Evolutionary conservation across 2,888 invertebrate genomes (phyloP).

Genomic region (Archips crataeganus): DNA sequence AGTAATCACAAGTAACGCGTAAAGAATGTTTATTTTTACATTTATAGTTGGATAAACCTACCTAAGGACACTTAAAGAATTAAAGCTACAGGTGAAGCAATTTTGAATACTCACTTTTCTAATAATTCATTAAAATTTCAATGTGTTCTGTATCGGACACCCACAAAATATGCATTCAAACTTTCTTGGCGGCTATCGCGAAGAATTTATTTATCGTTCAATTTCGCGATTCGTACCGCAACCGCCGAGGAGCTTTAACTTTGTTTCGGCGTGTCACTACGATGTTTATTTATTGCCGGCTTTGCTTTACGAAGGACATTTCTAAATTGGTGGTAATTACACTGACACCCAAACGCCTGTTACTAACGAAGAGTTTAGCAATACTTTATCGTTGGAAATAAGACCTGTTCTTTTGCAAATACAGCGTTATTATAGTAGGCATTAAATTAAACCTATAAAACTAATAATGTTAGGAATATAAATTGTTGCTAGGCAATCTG

Average conservation of each 20-base stretch:
- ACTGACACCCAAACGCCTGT: slow-evolving; percentile 9
- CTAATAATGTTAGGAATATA: too few relatives aligned
- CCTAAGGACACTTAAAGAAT: too few relatives aligned
- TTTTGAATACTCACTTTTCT: too few relatives aligned
- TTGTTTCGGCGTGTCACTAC: slow-evolving; percentile 17
- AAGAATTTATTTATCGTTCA: slow-evolving; percentile 31
- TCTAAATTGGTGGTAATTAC: slow-evolving; percentile 11
- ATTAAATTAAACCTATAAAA: too few relatives aligned
- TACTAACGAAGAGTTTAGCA: slow-evolving; percentile 5
- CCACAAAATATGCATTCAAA: slow-evolving; percentile 1
- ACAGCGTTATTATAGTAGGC: background rate
- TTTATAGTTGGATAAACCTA: too few relatives aligned
- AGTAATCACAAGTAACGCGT: too few relatives aligned
- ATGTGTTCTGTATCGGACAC: background rate
- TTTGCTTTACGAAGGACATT: slow-evolving; percentile 9
- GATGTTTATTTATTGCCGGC: slow-evolving; percentile 20
- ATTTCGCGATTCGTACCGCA: slow-evolving; percentile 28
- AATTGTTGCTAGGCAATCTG: too few relatives aligned
- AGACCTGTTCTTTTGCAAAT: background rate
- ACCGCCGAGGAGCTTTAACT: slow-evolving; percentile 20
- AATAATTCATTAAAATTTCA: background rate
- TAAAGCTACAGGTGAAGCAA: too few relatives aligned
- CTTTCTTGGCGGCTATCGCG: slow-evolving; percentile 21
- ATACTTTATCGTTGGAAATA: background rate
- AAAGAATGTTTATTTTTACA: too few relatives aligned